A percentile compares a stretch with the other conserved stretches of the same genome.
These are phyloP conservation scores for Clarias batrachus DNA, from an alignment of 2,113 vertebrate species.

Conservation along the genomic window DNA sequence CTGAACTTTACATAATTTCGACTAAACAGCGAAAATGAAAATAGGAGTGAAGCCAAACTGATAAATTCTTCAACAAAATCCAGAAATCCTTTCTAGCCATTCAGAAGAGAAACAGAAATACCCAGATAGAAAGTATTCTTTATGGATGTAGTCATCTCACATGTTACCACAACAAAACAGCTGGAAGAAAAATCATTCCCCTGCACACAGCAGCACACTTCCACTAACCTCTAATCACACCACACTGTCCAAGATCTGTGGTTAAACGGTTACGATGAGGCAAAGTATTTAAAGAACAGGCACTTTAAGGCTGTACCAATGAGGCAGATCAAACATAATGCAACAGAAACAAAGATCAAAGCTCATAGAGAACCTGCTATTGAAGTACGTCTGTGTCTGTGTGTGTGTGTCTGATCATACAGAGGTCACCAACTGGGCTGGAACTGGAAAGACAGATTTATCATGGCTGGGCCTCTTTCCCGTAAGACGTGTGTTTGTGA, in stretches of 20 bases:
- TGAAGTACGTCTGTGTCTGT: slow-evolving; percentile 27
- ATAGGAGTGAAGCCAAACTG: too few relatives aligned
- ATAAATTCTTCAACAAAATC: too few relatives aligned
- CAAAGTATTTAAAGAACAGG: slow-evolving; percentile 2
- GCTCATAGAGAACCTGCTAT: slow-evolving; percentile 22
- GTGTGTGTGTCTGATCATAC: neutral
- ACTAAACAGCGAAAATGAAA: too few relatives aligned
- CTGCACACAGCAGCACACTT: slow-evolving; percentile 25
- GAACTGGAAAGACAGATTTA: slow-evolving; percentile 19
- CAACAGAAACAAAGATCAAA: slow-evolving; percentile 48
- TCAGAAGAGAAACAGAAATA: too few relatives aligned
- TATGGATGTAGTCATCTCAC: slow-evolving; percentile 20
- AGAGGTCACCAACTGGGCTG: slow-evolving; percentile 17
- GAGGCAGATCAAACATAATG: slow-evolving; percentile 45
- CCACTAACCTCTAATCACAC: slow-evolving; percentile 37
- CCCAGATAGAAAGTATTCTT: too few relatives aligned
- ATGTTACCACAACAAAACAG: slow-evolving; percentile 36
- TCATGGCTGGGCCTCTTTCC: slow-evolving; percentile 29
- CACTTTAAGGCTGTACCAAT: neutral
- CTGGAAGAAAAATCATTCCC: neutral
- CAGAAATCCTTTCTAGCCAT: too few relatives aligned
- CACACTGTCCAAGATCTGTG: slow-evolving; percentile 8
- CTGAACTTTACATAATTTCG: too few relatives aligned
- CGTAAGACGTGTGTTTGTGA: slow-evolving; percentile 23
- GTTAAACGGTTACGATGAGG: slow-evolving; percentile 25